A percentile compares a stretch with the other conserved stretches of the same genome.
These are phyloP conservation scores for Chelon auratus DNA, from an alignment of 2,797 vertebrate genomes.

Conservation along the genomic window DNA sequence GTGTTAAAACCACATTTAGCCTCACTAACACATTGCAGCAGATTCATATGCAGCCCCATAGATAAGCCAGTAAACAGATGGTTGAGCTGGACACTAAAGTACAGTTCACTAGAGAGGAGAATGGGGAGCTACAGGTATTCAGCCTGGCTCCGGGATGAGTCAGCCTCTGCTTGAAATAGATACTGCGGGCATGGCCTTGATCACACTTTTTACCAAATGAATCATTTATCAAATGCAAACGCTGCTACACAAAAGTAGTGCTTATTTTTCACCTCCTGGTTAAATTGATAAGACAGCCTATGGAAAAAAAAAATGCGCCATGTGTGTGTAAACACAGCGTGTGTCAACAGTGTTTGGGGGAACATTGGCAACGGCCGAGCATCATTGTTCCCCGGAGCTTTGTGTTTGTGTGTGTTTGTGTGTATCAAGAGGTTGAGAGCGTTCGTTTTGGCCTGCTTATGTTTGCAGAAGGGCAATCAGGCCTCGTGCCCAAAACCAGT, in stretches of 20 bases:
- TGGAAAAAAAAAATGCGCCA: conserved; percentile 73
- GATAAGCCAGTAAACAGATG: conserved; percentile 16
- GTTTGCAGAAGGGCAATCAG: conserved; percentile 84
- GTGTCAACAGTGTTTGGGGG: conserved; percentile 72
- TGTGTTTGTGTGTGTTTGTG: conserved; percentile 70
- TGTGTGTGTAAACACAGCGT: conserved; percentile 69
- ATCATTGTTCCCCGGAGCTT: conserved; percentile 74
- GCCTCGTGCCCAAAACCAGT: conserved; percentile 74
- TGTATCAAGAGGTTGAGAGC: conserved; percentile 73
- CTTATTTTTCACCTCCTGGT: conserved; percentile 78
- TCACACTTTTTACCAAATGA: conserved; percentile 80
- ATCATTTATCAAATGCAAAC: conserved; percentile 83
- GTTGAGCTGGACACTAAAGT: conserved; percentile 37
- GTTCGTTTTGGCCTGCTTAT: conserved; percentile 77
- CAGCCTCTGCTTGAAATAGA: conserved; percentile 81
- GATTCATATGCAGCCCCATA: conserved; percentile 1
- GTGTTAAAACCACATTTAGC: no score
- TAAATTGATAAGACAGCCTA: conserved; percentile 79
- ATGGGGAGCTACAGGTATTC: conserved; percentile 66
- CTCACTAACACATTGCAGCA: neutral
- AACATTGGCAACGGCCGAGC: conserved; percentile 68
- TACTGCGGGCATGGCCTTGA: conserved; percentile 77
- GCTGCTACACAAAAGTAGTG: conserved; percentile 61
- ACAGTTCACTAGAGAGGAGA: conserved; percentile 64
- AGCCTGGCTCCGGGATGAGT: conserved; percentile 72